Percentiles rank a stretch among this genome's conserved stretches.
phyloP scores from a whole-genome alignment of 2,113 vertebrate genomes.

The Callaeas wilsoni region DNA sequence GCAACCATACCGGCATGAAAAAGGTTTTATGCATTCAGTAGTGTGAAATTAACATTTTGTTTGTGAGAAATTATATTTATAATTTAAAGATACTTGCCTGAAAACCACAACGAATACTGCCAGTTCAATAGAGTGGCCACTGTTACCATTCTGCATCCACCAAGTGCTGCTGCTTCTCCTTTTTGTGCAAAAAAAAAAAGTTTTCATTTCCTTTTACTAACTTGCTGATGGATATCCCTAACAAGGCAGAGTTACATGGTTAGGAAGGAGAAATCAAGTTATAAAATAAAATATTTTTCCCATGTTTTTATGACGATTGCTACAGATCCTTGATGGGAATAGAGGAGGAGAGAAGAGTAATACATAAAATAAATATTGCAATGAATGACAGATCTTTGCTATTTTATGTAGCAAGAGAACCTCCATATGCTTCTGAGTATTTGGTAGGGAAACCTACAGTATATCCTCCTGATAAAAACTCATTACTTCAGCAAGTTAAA shows the following conservation, averaged over 20 bases:
- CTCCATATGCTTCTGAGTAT: neutral
- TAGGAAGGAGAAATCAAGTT: neutral
- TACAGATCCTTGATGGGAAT: neutral
- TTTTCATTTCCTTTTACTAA: neutral
- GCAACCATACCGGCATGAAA: neutral
- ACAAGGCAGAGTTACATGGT: neutral
- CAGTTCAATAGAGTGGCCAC: neutral
- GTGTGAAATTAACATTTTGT: neutral
- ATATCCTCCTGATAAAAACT: neutral
- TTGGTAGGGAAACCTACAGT: neutral
- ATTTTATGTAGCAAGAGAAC: neutral
- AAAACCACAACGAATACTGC: neutral
- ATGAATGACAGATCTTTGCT: neutral
- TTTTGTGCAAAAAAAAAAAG: neutral
- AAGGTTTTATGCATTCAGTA: neutral
- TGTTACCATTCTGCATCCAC: neutral
- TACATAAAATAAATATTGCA: neutral
- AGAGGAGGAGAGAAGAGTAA: neutral
- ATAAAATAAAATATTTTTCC: neutral
- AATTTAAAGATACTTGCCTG: neutral
- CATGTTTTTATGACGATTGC: neutral
- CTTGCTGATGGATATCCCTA: neutral
- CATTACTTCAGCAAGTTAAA: neutral
- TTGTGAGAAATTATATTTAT: neutral
- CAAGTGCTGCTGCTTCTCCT: neutral